Evolutionary conservation across 2,888 invertebrate genomes (phyloP).

Genomic region (Pseudococcus longispinus): DNA sequence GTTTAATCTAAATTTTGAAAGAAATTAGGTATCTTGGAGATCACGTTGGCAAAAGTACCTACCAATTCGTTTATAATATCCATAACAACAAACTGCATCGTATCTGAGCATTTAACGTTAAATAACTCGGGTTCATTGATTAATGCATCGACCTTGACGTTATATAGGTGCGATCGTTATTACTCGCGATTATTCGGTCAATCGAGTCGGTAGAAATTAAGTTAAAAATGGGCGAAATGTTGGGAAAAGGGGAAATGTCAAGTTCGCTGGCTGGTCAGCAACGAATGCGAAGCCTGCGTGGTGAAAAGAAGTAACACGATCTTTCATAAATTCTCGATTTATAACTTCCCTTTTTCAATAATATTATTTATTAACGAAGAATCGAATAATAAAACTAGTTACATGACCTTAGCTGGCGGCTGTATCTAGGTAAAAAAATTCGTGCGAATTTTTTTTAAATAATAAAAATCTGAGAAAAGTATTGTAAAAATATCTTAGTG

Average conservation of each 20-base stretch:
- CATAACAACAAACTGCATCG: background rate
- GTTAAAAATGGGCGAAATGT: background rate
- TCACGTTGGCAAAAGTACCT: background rate
- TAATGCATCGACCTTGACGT: constrained; percentile 19
- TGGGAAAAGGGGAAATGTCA: constrained; percentile 29
- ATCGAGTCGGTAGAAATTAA: background rate
- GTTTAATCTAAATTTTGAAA: constrained; percentile 5
- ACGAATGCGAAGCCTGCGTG: background rate
- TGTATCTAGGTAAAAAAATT: background rate
- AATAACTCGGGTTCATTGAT: background rate
- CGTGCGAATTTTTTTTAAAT: background rate
- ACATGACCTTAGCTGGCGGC: background rate
- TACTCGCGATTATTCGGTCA: background rate
- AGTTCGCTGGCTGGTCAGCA: background rate
- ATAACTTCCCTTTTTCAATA: background rate
- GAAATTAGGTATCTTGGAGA: background rate
- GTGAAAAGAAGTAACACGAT: background rate
- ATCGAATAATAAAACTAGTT: constrained; percentile 4
- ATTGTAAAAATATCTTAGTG: background rate
- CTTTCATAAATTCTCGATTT: constrained; percentile 12
- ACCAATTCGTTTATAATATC: background rate
- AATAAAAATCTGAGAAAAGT: background rate
- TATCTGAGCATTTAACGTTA: background rate
- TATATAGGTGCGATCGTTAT: background rate
- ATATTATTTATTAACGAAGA: constrained; percentile 16